A percentile compares a stretch with the other conserved stretches of the same genome.
Evolutionary conservation across 2,888 invertebrate genomes (phyloP).

Genomic region (Leptinotarsa peninsularis): DNA sequence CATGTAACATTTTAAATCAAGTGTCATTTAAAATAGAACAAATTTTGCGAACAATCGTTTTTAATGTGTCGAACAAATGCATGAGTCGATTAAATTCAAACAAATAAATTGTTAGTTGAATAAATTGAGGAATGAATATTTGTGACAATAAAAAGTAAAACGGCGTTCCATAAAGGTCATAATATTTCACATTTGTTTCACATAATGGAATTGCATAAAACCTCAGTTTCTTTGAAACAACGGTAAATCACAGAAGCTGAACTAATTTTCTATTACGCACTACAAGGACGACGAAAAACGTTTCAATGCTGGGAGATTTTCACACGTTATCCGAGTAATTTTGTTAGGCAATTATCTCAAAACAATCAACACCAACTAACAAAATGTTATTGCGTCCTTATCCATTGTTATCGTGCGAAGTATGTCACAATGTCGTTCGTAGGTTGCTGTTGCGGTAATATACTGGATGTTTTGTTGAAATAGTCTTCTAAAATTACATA

Average conservation of each 20-base stretch:
- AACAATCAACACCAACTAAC: slow-evolving; percentile 17
- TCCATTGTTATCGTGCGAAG: slow-evolving; percentile 14
- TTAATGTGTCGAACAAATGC: no score
- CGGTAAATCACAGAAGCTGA: slow-evolving; percentile 19
- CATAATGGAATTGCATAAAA: neutral
- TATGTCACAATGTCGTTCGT: slow-evolving; percentile 19
- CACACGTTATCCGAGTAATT: slow-evolving; percentile 19
- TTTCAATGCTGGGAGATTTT: slow-evolving; percentile 17
- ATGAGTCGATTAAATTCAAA: no score
- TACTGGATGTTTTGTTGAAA: neutral
- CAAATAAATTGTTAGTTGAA: no score
- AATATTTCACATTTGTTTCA: neutral
- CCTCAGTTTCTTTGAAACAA: neutral
- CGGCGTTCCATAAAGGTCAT: no score
- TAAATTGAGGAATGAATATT: no score
- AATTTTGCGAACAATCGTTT: no score
- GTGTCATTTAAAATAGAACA: no score
- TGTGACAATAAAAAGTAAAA: no score
- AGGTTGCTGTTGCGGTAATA: neutral
- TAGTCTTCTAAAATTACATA: neutral
- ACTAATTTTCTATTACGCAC: slow-evolving; percentile 4
- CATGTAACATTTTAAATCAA: no score
- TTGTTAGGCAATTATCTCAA: slow-evolving; percentile 1
- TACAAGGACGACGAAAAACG: slow-evolving; percentile 11
- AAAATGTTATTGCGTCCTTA: slow-evolving; percentile 16